phyloP scores from a whole-genome alignment of 1,140 invertebrate species.

The Drosophila sucinea region DNA sequence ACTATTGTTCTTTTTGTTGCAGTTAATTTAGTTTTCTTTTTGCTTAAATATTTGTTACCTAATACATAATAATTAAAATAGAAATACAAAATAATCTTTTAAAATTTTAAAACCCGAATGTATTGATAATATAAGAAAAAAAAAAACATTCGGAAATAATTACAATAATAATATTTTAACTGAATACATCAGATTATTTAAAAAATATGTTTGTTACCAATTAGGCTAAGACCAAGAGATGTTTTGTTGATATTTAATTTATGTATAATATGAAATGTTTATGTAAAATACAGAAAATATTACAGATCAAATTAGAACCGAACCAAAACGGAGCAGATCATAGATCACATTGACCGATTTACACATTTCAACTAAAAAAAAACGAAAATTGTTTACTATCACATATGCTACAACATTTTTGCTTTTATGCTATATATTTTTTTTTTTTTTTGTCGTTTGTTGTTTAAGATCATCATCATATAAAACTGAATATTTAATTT shows the following conservation, averaged over 20 bases:
- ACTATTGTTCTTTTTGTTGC: constrained; percentile 3
- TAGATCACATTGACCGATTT: neutral
- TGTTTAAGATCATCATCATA: neutral
- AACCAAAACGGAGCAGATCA: neutral
- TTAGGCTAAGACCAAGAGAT: constrained; percentile 8
- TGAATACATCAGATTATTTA: neutral
- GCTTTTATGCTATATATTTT: neutral
- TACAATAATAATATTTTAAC: neutral
- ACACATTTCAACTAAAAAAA: neutral
- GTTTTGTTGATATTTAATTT: neutral
- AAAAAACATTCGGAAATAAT: neutral
- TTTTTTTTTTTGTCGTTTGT: neutral
- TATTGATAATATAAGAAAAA: neutral
- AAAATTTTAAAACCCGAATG: constrained; percentile 2
- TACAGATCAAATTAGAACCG: neutral
- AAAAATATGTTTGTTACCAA: neutral
- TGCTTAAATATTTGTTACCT: neutral
- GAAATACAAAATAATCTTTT: constrained; percentile 8
- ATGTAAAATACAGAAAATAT: constrained; percentile 1
- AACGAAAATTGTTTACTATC: constrained; percentile 4
- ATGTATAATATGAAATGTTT: neutral
- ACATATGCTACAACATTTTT: constrained; percentile 7
- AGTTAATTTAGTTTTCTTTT: constrained; percentile 7
- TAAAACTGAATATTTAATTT: neutral
- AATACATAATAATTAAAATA: constrained; percentile 2